Base-by-base conservation (phyloP, 2,113 vertebrate genomes). In the Sebastes schlegelii region DNA sequence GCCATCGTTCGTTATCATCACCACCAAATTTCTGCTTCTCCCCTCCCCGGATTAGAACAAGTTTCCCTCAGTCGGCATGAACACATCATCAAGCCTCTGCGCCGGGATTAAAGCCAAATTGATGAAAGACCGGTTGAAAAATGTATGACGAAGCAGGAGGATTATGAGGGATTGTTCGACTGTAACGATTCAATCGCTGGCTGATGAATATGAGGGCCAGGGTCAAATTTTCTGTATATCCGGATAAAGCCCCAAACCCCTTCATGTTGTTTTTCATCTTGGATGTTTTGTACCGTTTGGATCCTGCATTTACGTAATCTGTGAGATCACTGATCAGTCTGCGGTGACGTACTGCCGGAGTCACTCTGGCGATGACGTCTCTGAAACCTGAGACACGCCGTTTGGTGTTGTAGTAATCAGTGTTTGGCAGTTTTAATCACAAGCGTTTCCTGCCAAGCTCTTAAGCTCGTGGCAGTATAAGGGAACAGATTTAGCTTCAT, bases 141-240 rank as follows among this genome's bases (percentile, higher is more conserved):
- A 86, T 90, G 79, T 90, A 85, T 84, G 85, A 91, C 26, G 79
- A 85, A 83, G 87, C 85, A 77, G 86, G 48, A 55, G 91, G 94
- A 95, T 95, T 95, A 94, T 58, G 54, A 68, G 48, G 86, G 93
- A 93, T 93, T 93, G 73, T 84, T 83, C 85, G 83, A 79, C 77
- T 82, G 88, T 89, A 85, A 83, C 17, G 61, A 80, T 90, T 92
- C 86, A 80, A 69, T 89, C 77, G 9, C 14, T 14, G 11, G 46
- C 66, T 58, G 84, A 86, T 87, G 70, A 72, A 84, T 66, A 52
- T 40, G 8, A 75, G 76, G 42, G 2, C 2, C 43, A 85, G 46
- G 86, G 80, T 82, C 88, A 82, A 13, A 74, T 71, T 73, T 58
- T 17, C 17, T 72, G 52, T 26, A 42, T 68, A 42, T 68, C 23